Evolutionary conservation across 1,140 invertebrate species (phyloP).

Genomic region (Physella acuta): DNA sequence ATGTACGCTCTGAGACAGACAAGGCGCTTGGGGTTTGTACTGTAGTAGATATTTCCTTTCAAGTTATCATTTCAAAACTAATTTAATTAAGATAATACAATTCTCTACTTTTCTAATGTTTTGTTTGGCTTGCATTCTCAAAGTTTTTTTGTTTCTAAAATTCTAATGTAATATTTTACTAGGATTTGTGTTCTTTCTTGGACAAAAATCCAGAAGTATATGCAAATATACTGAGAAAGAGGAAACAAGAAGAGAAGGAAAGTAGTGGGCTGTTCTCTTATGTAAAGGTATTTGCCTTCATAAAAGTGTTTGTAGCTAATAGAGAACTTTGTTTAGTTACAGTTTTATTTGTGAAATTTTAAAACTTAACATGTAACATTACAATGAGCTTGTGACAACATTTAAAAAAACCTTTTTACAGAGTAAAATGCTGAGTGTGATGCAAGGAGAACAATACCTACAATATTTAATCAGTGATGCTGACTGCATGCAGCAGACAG

Average conservation of each 20-base stretch:
- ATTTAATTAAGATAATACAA: not conserved
- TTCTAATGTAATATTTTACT: not conserved
- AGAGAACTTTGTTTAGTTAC: no score
- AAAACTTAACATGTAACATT: no score
- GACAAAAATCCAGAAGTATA: slow-evolving; percentile 37
- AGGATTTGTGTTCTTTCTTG: slow-evolving; percentile 39
- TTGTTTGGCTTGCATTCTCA: not conserved
- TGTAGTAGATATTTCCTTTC: not conserved
- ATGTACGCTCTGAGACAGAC: slow-evolving; percentile 8
- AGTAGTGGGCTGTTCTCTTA: slow-evolving; percentile 37
- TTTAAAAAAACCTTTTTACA: no score
- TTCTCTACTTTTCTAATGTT: not conserved
- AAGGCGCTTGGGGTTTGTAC: not conserved
- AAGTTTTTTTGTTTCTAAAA: not conserved
- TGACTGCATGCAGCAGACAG: slow-evolving; percentile 30
- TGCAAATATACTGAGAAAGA: slow-evolving; percentile 34
- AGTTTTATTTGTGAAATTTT: no score
- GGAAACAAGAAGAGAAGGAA: slow-evolving; percentile 42
- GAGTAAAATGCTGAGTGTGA: slow-evolving; percentile 35
- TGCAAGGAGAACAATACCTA: slow-evolving; percentile 34
- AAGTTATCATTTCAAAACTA: not conserved
- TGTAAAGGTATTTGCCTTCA: slow-evolving; percentile 37
- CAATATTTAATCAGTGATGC: slow-evolving; percentile 27
- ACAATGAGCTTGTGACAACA: no score
- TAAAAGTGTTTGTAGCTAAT: no score